phyloP scores from a whole-genome alignment of 2,888 invertebrate genomes.

The Spialia ferax region DNA sequence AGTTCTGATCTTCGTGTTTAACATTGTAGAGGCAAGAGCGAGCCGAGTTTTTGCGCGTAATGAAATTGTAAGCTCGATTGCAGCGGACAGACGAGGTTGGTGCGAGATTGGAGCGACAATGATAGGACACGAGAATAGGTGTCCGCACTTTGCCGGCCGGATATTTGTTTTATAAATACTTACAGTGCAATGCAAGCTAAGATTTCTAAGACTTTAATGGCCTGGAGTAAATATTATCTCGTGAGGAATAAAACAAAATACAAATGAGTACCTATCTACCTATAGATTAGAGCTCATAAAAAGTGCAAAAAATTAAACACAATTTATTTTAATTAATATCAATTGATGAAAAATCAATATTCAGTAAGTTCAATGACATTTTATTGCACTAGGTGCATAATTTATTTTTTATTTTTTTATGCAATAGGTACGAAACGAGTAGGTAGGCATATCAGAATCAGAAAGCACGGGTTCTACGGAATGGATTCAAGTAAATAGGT shows the following conservation, averaged over 20 bases:
- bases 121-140: conserved; percentile 50
- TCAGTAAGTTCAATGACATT: no score
- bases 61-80: conserved; percentile 67
- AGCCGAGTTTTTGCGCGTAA: conserved; percentile 68
- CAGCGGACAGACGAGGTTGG: conserved; percentile 48
- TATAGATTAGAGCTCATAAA: not conserved
- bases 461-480: no score
- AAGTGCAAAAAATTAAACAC: no score
- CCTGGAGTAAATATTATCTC: conserved; percentile 5
- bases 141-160: conserved; percentile 54
- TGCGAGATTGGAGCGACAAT: conserved; percentile 44
- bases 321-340: no score
- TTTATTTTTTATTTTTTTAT: no score
- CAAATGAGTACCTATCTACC: no score
- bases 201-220: conserved; percentile 33
- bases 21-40: conserved; percentile 65
- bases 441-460: no score
- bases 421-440: no score
- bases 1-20: conserved; percentile 70
- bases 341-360: no score
- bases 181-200: conserved; percentile 42
- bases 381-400: no score
- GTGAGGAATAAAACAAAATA: conserved; percentile 10
- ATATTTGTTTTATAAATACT: conserved; percentile 71
- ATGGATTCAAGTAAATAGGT: no score